A percentile compares a stretch with the other conserved stretches of the same genome.
phyloP scores from a whole-genome alignment of 2,888 invertebrate genomes.

The Chorisops tibialis region DNA sequence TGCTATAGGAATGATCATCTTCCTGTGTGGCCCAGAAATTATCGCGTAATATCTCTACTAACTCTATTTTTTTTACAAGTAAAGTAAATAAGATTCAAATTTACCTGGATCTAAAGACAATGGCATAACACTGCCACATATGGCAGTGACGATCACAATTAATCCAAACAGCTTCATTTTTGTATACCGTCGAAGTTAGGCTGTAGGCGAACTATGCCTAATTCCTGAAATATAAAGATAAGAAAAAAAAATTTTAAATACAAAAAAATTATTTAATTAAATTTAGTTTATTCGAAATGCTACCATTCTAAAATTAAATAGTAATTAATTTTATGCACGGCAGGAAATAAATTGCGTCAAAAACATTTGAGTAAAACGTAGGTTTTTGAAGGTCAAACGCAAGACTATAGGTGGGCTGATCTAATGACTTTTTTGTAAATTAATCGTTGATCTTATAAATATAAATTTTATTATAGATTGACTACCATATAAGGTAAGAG shows the following conservation, averaged over 20 bases:
- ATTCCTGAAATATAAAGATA: background rate
- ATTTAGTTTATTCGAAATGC: background rate
- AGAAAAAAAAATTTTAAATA: too few relatives aligned
- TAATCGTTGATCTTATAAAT: too few relatives aligned
- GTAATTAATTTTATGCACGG: slow-evolving; percentile 12
- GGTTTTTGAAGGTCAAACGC: too few relatives aligned
- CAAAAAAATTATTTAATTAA: too few relatives aligned
- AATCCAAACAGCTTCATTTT: slow-evolving; percentile 46
- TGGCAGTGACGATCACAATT: slow-evolving; percentile 39
- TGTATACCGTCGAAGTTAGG: background rate
- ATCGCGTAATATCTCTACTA: background rate
- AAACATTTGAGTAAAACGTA: too few relatives aligned
- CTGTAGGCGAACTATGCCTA: slow-evolving; percentile 10
- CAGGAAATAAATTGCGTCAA: background rate
- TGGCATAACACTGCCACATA: slow-evolving; percentile 45
- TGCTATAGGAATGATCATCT: too few relatives aligned
- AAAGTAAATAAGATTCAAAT: slow-evolving; percentile 12
- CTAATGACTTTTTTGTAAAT: too few relatives aligned
- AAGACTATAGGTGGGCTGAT: too few relatives aligned
- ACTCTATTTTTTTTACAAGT: background rate
- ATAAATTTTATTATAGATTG: too few relatives aligned
- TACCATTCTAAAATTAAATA: slow-evolving; percentile 10
- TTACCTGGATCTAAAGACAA: slow-evolving; percentile 53
- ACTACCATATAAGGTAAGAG: too few relatives aligned
- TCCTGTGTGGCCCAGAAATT: background rate